Base-by-base conservation (phyloP, 92 coral and sea anemone genomes). In the Actinostola sp. region DNA sequence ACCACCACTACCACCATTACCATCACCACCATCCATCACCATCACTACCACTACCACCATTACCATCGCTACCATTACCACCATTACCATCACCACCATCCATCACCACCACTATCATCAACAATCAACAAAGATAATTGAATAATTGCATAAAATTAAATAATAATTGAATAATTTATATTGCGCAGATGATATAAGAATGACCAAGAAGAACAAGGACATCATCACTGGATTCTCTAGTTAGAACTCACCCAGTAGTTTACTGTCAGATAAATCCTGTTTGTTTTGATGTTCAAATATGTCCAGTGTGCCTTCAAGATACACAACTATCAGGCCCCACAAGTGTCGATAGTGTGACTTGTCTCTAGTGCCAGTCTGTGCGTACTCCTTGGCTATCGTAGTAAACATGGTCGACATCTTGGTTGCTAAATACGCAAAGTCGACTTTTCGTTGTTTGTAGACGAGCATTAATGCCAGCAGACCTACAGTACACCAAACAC, bases 281-380 rank as follows among this genome's bases (percentile, higher is more conserved):
- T 84, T 83, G 71, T 92, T 91, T 65, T 61, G 85, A 75, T 88
- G 93, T 72, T 94, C 98, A 67, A 94, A 74, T 24, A 92, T 81
- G 62, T 94, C 98, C 51, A 82, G 92, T 48, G 92, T 74, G 52
- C 88, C 74, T 62, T 94, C 95, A 57, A 94, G 65, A 50, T 85
- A 94, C 17, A 94, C 81, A 13, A 86, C 74, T 13, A 94, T 81
- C 8, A 91, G 84, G 67, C 80, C 78, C 98, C 98, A 94, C 34
- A 72, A 51, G 73, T 90, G 83, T 51, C 88, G 72, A 42, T 88
- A 85, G 29, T 81, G 97, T 41, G 24, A 63, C 58, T 87, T 93
- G 66, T 93, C 97, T 34, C 79, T 30, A n/a, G 1, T 51, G 31
- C 19, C 23, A 5, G 20, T 30, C 42, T 71, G 65, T 5, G 48